Base-by-base conservation (phyloP, 2,888 invertebrate genomes). In the Agrilus biguttatus region DNA sequence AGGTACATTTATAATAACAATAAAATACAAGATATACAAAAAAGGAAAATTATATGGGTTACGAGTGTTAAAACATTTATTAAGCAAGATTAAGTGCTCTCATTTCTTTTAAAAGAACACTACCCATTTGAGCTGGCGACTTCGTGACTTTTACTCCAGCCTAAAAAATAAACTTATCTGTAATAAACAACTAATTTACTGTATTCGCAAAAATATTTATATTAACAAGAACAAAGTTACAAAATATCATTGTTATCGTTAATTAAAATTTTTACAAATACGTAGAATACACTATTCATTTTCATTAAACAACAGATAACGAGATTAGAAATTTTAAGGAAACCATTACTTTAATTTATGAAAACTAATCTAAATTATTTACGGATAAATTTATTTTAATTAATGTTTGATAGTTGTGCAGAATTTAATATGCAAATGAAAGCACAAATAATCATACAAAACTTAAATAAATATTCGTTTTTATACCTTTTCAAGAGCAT, bases 41-140 rank as follows among this genome's bases (percentile, higher is more conserved):
- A 28, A 28, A 28, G 10, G 28, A 28, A 28, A 28, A 5, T 8
- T 28, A 28, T 28, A 28, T 28, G 28, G 28, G 28, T 28, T 28
- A 10, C 28, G 28, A 28, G 28, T 10, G 28, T 28, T 28, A 10
- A 23, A 28, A 28, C 28, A 10, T 8, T 10, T 28, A 10, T 61
- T 62, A 66, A 43, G 61, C 65, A 50, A 65, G 45, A 34, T 69
- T 82, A 67, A 82, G 73, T 67, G 84, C 79, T 63, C 83, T 82
- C 90, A 91, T 90, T 71, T 87, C 89, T 71, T 89, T 88, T 53
- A 80, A 68, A 55, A 96, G 75, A 66, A 87, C 85, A 44, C 75
- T 77, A 40, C 96, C 96, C 88, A 97, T 90, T 71, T 93, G 87
- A 49, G 96, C 96, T 12, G 95, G 96, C 53, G 93, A 95, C 68